These are phyloP conservation scores for Brachionus asplanchnoidis DNA, from an alignment of 1,140 invertebrate species.

Conservation along the genomic window DNA sequence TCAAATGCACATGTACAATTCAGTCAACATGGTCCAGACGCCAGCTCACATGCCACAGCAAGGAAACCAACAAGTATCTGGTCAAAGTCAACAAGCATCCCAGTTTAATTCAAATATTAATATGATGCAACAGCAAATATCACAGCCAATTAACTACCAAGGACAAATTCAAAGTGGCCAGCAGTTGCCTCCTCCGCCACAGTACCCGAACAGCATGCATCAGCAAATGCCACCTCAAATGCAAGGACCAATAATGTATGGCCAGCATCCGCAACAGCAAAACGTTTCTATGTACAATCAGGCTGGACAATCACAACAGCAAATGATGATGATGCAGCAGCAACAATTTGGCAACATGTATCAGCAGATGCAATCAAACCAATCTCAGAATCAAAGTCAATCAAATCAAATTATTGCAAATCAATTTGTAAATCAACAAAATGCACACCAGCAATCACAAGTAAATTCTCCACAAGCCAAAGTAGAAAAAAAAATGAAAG, in stretches of 20 bases:
- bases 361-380: background rate
- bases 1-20: conserved; percentile 13
- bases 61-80: background rate
- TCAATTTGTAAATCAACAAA: conserved; percentile 18
- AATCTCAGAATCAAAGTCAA: background rate
- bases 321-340: conserved; percentile 7
- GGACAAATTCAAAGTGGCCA: background rate
- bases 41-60: background rate
- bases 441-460: background rate
- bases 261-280: background rate
- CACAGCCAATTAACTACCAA: background rate
- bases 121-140: background rate
- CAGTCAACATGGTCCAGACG: background rate
- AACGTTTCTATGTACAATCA: background rate
- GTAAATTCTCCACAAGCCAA: background rate
- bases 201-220: background rate
- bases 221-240: background rate
- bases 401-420: background rate
- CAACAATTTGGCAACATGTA: conserved; percentile 7
- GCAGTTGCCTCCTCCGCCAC: background rate
- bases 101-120: background rate
- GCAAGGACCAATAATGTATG: background rate
- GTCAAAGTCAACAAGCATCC: background rate
- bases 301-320: background rate
- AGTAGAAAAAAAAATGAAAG: background rate